Conservation (phyloP, 2,113 vertebrate species). For the Echinops telfairi region DNA sequence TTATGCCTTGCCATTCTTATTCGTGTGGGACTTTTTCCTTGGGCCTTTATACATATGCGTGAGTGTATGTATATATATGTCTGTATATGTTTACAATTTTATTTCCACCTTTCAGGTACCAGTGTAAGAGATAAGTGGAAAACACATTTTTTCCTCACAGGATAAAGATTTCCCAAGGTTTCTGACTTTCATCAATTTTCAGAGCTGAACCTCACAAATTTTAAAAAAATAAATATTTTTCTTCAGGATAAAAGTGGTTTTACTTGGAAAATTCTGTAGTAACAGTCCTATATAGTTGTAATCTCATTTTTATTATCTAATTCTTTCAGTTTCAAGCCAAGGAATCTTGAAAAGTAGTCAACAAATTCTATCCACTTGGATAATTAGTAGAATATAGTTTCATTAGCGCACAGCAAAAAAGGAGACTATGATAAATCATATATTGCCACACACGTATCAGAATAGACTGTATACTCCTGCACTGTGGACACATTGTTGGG, state of each 20-base stretch:
- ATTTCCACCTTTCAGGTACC: constrained; percentile 29
- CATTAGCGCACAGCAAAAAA: not conserved
- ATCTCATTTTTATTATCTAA: constrained; percentile 8
- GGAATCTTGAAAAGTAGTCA: constrained; percentile 13
- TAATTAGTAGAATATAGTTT: constrained; percentile 17
- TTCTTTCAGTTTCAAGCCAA: constrained; percentile 11
- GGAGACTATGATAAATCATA: no score
- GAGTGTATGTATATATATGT: not conserved
- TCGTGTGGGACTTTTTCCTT: not conserved
- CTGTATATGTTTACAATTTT: not conserved
- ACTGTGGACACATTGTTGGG: no score
- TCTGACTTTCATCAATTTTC: constrained; percentile 56
- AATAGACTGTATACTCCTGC: no score
- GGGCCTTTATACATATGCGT: not conserved
- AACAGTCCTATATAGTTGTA: not conserved
- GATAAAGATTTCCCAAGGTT: constrained; percentile 38
- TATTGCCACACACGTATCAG: no score
- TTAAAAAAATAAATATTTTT: constrained; percentile 13
- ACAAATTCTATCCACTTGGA: constrained; percentile 4
- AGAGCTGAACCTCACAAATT: not conserved
- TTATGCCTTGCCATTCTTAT: constrained; percentile 10
- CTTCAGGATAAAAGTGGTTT: constrained; percentile 17
- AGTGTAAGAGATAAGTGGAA: constrained; percentile 55
- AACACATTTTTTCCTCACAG: constrained; percentile 58
- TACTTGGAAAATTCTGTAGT: constrained; percentile 15